Base-by-base conservation (phyloP, 2,888 invertebrate genomes). In the Prostheceraeus crozeri region DNA sequence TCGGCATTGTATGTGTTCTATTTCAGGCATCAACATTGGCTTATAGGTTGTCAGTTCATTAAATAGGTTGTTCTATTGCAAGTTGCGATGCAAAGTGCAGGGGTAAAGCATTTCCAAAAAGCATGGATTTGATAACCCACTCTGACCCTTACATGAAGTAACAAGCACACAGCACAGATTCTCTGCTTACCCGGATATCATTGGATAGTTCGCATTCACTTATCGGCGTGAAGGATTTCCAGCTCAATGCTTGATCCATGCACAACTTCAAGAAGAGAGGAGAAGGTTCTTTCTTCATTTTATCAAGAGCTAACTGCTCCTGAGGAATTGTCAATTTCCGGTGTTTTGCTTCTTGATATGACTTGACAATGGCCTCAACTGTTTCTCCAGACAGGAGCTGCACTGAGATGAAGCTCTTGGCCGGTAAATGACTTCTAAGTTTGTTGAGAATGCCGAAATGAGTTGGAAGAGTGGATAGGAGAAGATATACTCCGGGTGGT, bases 381-480 rank as follows among this genome's bases (percentile, higher is more conserved):
- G 3, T 3, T 40, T 53, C 31, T 10, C 8, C 16, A 19, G 23
- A 23, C 19, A 53, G 33, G 10, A n/a, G 33, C n/a, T 33, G 10
- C 33, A 33, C 8, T 33, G 10, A n/a, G n/a, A 33, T 10, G n/a
- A 33, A 33, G 8, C 8, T n/a, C 33, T 33, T n/a, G 33, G 8
- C n/a, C 10, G 10, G 33, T 8, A 33, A 11, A 11, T n/a, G 10
- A 8, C n/a, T 10, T 33, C 33, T 33, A 33, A 33, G 33, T n/a
- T 10, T n/a, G 33, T 8, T 8, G 10, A 33, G 33, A 33, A 33
- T n/a, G n/a, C n/a, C 28, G 28, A 4, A 51, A 27, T 30, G 14
- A 4, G n/a, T n/a, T 19, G 70, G 70, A 14, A 70, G 65, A 27
- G 69, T 69, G 1, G 70, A 70, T 28, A 70, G 52, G 45, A 70